These are phyloP conservation scores for Agapornis canus DNA, from an alignment of 2,797 vertebrate species.

Conservation along the genomic window DNA sequence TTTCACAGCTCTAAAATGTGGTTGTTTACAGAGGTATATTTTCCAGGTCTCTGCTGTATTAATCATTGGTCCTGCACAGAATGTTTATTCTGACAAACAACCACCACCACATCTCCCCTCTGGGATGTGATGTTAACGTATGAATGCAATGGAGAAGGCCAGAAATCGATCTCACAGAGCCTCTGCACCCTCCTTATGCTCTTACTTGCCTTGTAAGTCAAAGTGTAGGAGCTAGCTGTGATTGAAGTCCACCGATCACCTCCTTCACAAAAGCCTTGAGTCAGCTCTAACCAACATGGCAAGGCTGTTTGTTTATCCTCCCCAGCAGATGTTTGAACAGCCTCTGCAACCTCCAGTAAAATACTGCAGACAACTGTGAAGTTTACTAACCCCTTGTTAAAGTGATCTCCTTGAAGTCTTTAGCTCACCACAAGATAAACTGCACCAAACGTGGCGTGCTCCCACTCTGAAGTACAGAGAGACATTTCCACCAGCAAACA, in stretches of 20 bases:
- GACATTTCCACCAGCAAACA: not conserved
- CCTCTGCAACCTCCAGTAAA: conserved; percentile 52
- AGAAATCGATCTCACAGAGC: rapidly evolving
- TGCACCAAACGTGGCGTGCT: not conserved
- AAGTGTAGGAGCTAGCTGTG: not conserved
- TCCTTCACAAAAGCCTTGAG: conserved; percentile 37
- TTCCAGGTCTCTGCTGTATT: not conserved
- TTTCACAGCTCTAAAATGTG: not conserved
- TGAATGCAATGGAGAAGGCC: not conserved
- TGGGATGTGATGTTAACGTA: not conserved
- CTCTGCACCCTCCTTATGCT: not conserved
- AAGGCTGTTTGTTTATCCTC: conserved; percentile 60
- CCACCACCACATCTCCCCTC: not conserved
- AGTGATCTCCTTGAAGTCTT: conserved; percentile 53
- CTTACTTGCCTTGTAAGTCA: not conserved
- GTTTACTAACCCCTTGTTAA: conserved; percentile 72
- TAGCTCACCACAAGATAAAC: conserved; percentile 54
- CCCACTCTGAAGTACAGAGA: not conserved
- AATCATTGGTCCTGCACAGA: not conserved
- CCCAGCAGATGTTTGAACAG: conserved; percentile 62
- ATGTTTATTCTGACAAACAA: conserved; percentile 17
- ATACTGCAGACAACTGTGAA: conserved; percentile 63
- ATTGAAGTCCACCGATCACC: conserved; percentile 23
- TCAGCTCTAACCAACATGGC: conserved; percentile 39
- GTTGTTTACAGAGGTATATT: not conserved